phyloP scores from a whole-genome alignment of 2,888 invertebrate genomes.

The Graphium colonna region DNA sequence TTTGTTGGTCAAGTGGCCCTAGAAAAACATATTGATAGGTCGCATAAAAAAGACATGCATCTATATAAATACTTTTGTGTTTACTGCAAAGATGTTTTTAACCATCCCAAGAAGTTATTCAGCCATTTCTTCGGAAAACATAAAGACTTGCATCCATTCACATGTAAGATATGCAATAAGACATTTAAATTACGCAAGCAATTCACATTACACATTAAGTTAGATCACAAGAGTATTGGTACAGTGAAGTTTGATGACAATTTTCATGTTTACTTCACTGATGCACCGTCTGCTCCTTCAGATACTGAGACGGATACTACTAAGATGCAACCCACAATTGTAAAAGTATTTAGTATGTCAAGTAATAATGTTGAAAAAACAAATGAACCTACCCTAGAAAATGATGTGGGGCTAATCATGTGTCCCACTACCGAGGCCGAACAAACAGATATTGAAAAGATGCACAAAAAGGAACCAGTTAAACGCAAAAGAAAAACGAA shows the following conservation, averaged over 20 bases:
- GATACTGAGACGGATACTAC: background rate
- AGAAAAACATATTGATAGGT: conserved; percentile 49
- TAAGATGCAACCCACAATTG: background rate
- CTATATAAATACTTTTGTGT: conserved; percentile 61
- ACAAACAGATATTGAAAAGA: conserved; percentile 24
- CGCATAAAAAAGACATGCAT: conserved; percentile 43
- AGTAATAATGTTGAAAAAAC: background rate
- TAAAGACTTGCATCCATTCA: conserved; percentile 54
- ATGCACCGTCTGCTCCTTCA: conserved; percentile 37
- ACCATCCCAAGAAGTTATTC: conserved; percentile 61
- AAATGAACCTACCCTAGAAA: background rate
- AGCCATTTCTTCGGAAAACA: conserved; percentile 55
- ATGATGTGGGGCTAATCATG: conserved; percentile 23
- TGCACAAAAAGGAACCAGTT: background rate
- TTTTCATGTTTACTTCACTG: conserved; percentile 58
- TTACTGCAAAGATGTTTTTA: conserved; percentile 47
- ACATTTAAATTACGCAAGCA: conserved; percentile 50
- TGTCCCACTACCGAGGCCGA: conserved; percentile 27
- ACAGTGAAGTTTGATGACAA: conserved; percentile 62
- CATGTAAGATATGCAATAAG: conserved; percentile 57
- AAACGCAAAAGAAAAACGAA: conserved; percentile 31
- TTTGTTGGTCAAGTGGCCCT: conserved; percentile 46
- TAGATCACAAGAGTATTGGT: conserved; percentile 53
- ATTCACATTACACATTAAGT: conserved; percentile 65
- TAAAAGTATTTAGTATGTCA: too few species aligned